These are phyloP conservation scores for Desmophyllum pertusum DNA, from an alignment of 92 coral and sea anemone genomes.

Conservation along the genomic window DNA sequence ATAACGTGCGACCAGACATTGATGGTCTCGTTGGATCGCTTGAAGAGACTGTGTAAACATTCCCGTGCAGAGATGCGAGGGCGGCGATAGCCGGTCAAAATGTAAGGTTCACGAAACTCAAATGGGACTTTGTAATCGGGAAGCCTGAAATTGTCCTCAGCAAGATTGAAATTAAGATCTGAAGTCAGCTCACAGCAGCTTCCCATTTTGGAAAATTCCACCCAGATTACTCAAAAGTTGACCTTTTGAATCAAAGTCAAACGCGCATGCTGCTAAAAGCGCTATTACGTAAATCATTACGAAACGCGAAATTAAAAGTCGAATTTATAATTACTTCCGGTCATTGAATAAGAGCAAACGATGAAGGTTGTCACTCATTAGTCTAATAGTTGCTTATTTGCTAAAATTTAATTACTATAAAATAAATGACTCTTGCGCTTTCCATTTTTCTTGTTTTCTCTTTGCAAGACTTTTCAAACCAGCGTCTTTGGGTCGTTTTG, in stretches of 20 bases:
- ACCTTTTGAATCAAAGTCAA: not conserved
- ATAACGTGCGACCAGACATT: slow-evolving; percentile 92
- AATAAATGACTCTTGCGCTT: too few relatives aligned
- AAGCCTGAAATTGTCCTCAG: slow-evolving; percentile 31
- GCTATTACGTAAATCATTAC: too few relatives aligned
- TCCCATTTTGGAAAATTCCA: not conserved
- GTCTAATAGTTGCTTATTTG: too few relatives aligned
- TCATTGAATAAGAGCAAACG: too few relatives aligned
- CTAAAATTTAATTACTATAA: too few relatives aligned
- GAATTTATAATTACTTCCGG: too few relatives aligned
- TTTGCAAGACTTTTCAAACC: too few relatives aligned
- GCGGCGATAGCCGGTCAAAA: slow-evolving; percentile 84
- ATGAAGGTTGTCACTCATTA: too few relatives aligned
- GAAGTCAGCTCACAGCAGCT: not conserved
- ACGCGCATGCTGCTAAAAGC: not conserved
- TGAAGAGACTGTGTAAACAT: slow-evolving; percentile 72
- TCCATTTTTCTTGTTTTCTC: too few relatives aligned
- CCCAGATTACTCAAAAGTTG: not conserved
- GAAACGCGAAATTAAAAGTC: too few relatives aligned
- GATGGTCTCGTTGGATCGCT: slow-evolving; percentile 81
- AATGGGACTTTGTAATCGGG: slow-evolving; percentile 68
- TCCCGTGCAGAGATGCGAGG: slow-evolving; percentile 75
- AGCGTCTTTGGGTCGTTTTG: too few relatives aligned
- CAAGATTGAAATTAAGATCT: not conserved
- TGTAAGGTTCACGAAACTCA: slow-evolving; percentile 90